Percentiles rank a stretch among this genome's conserved stretches.
phyloP scores from a whole-genome alignment of 2,888 invertebrate species.

The Myopa testacea region DNA sequence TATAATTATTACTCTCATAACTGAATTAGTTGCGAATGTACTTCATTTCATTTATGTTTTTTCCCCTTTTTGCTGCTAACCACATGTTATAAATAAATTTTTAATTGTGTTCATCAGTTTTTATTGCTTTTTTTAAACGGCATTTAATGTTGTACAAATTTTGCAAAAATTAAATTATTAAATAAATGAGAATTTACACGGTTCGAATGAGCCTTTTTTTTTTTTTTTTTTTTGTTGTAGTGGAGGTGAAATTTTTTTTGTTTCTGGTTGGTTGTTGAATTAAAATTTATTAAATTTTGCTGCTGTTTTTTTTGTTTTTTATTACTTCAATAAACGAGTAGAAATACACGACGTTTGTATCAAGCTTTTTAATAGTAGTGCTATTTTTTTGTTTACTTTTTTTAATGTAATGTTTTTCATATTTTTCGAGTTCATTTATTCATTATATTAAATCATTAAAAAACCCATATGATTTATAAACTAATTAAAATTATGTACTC shows the following conservation, averaged over 20 bases:
- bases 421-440: no score
- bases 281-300: no score
- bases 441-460: neutral
- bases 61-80: no score
- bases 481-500: constrained; percentile 19
- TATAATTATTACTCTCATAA: neutral
- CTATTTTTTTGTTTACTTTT: no score
- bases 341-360: no score
- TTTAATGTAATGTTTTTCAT: no score
- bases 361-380: no score
- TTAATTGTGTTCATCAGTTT: neutral
- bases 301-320: no score
- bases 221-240: constrained; percentile 44
- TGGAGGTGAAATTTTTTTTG: constrained; percentile 33
- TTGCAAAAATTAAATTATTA: neutral
- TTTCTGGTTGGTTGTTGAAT: no score
- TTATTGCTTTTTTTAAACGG: neutral
- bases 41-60: no score
- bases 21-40: no score
- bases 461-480: constrained; percentile 3
- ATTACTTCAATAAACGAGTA: no score
- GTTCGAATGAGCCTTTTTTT: neutral
- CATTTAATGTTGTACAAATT: neutral
- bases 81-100: neutral
- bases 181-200: neutral